Conservation (phyloP, 2,888 invertebrate species). For the Melieria omissa region DNA sequence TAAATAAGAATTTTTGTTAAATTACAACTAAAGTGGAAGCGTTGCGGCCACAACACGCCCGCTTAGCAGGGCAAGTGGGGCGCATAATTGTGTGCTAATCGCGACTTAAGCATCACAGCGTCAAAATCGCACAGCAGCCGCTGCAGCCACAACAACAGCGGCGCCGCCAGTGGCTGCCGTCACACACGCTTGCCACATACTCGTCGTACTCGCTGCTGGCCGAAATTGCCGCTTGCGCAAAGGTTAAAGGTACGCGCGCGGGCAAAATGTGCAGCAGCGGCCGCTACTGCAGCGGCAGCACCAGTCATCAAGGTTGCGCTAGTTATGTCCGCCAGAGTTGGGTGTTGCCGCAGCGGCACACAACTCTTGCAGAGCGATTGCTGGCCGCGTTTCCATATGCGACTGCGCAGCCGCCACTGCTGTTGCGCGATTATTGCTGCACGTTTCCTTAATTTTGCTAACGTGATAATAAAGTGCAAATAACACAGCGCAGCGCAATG, state of each 20-base stretch:
- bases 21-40: neutral
- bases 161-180: neutral
- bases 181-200: neutral
- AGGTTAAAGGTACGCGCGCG: constrained; percentile 6
- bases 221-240: neutral
- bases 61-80: constrained; percentile 8
- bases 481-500: constrained; percentile 56
- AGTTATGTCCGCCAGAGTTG: constrained; percentile 33
- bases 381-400: neutral
- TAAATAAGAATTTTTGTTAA: neutral
- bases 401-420: neutral
- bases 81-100: constrained; percentile 28
- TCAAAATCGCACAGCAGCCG: neutral
- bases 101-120: constrained; percentile 13
- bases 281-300: neutral
- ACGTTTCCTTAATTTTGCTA: constrained; percentile 63
- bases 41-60: too few relatives aligned
- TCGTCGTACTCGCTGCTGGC: too few relatives aligned
- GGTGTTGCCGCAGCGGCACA: constrained; percentile 23
- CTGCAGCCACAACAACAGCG: neutral
- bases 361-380: neutral
- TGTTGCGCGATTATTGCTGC: constrained; percentile 43
- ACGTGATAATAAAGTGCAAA: constrained; percentile 68
- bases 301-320: constrained; percentile 33
- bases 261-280: neutral